Conservation (phyloP, 2,888 invertebrate genomes). For the Timema podura region DNA sequence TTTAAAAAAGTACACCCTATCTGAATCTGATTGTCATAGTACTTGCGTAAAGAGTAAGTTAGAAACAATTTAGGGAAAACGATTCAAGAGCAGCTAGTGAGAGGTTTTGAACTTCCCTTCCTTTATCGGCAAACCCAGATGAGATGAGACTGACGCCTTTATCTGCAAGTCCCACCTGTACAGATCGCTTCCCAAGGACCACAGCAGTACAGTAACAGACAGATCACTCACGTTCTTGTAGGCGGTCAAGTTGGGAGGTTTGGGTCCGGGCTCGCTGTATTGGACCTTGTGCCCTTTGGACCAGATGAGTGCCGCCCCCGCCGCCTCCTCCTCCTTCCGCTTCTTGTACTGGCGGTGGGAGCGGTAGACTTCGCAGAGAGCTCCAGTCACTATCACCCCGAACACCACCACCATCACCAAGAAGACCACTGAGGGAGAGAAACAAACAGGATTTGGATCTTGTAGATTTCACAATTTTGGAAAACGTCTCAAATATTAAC, state of each 20-base stretch:
- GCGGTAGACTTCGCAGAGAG: conserved; percentile 69
- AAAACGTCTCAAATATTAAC: background rate
- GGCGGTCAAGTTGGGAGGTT: conserved; percentile 23
- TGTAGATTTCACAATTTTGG: conserved; percentile 10
- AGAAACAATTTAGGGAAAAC: no score
- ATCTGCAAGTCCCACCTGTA: no score
- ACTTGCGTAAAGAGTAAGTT: no score
- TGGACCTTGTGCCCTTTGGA: conserved; percentile 70
- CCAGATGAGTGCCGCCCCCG: conserved; percentile 69
- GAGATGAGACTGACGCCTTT: no score
- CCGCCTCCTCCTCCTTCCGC: conserved; percentile 64
- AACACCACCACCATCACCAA: conserved; percentile 73
- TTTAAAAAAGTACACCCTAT: no score
- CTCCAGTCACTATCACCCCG: conserved; percentile 61
- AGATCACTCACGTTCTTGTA: conserved; percentile 49
- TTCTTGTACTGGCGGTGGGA: conserved; percentile 69
- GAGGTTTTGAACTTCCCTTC: no score
- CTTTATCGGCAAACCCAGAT: no score
- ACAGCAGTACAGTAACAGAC: no score
- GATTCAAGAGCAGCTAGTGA: no score
- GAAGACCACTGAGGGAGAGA: conserved; percentile 60
- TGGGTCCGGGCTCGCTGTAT: conserved; percentile 49
- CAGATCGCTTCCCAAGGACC: no score
- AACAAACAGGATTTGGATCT: background rate
- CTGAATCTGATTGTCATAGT: no score